Percentiles rank a stretch among this genome's conserved stretches.
phyloP scores from a whole-genome alignment of 1,140 invertebrate species.

The Dolichoris vasculosae region DNA sequence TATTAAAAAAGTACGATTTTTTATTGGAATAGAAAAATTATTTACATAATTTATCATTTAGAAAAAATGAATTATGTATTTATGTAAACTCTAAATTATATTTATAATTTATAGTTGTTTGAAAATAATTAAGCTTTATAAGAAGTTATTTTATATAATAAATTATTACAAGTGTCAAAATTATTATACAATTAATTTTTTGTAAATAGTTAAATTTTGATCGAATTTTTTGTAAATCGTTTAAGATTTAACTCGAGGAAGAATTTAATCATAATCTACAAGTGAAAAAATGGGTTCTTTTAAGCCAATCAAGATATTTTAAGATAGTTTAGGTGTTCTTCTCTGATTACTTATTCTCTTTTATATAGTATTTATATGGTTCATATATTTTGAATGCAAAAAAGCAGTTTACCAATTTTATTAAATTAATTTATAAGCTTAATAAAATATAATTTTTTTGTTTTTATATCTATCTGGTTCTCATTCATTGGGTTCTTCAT shows the following conservation, averaged over 20 bases:
- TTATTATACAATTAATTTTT: too few species aligned
- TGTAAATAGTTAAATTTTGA: too few species aligned
- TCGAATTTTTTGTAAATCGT: too few species aligned
- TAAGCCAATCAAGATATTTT: not conserved
- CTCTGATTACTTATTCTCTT: conserved; percentile 10
- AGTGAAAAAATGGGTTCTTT: not conserved
- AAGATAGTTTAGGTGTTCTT: not conserved
- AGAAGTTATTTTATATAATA: too few species aligned
- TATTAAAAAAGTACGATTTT: too few species aligned
- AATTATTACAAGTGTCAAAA: too few species aligned
- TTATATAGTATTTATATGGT: not conserved
- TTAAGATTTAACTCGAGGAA: not conserved
- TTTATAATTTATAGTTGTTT: too few species aligned
- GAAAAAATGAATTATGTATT: too few species aligned
- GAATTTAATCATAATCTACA: not conserved
- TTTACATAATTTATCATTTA: too few species aligned
- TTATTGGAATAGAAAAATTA: too few species aligned
- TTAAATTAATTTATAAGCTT: conserved; percentile 26
- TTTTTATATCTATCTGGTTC: not conserved
- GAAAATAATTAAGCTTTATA: too few species aligned
- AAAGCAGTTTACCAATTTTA: conserved; percentile 1
- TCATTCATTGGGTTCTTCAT: not conserved
- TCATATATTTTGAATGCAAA: not conserved
- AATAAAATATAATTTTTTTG: not conserved
- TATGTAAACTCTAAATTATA: too few species aligned